Evolutionary conservation across 2,797 vertebrate species (phyloP).

Genomic region (Phaenicophaeus curvirostris): DNA sequence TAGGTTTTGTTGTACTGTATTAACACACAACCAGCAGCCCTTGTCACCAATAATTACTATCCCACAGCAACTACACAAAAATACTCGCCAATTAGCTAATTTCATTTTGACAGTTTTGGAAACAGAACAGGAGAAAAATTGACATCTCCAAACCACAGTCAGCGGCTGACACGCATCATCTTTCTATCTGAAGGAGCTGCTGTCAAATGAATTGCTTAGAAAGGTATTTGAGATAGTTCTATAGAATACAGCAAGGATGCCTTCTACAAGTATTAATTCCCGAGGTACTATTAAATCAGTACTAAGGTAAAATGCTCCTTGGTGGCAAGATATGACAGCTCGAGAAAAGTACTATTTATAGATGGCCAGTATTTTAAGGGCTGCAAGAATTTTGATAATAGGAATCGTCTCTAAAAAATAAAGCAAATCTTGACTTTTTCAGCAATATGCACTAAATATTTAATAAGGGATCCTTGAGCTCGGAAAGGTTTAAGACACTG

Average conservation of each 20-base stretch:
- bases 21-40: constrained; percentile 19
- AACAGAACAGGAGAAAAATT: constrained; percentile 65
- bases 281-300: background rate
- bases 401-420: constrained; percentile 18
- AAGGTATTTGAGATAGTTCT: constrained; percentile 35
- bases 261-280: constrained; percentile 54
- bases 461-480: constrained; percentile 46
- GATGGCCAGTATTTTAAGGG: background rate
- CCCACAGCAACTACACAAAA: constrained; percentile 42
- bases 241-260: background rate
- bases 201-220: constrained; percentile 66
- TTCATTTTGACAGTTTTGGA: constrained; percentile 57
- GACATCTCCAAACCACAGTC: constrained; percentile 36
- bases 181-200: constrained; percentile 42
- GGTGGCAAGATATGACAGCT: background rate
- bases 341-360: constrained; percentile 10
- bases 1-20: constrained; percentile 1
- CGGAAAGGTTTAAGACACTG: constrained; percentile 39
- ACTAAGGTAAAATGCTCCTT: constrained; percentile 38
- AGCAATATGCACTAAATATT: constrained; percentile 53
- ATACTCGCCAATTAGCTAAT: constrained; percentile 62
- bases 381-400: constrained; percentile 27
- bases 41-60: constrained; percentile 53
- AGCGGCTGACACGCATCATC: constrained; percentile 50
- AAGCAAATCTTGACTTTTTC: constrained; percentile 61